phyloP scores from a whole-genome alignment of 2,113 vertebrate species.

The Ascaphus truei region DNA sequence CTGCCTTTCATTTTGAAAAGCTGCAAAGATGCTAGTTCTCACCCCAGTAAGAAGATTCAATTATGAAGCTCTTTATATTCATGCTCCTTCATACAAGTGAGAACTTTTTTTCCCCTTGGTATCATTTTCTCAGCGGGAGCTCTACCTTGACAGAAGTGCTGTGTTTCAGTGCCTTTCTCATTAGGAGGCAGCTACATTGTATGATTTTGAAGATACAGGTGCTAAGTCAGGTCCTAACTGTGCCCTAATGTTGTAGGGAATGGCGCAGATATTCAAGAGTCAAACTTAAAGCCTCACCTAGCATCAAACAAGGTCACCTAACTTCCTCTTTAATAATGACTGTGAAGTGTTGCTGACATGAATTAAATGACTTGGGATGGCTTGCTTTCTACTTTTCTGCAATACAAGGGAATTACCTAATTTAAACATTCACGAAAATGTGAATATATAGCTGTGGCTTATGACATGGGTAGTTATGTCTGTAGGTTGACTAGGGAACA shows the following conservation, averaged over 20 bases:
- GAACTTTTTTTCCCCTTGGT: slow-evolving; percentile 59
- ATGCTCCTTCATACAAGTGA: slow-evolving; percentile 59
- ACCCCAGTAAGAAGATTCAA: slow-evolving; percentile 72
- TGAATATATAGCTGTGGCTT: too few relatives aligned
- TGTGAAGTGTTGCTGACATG: background rate
- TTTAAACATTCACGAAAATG: too few relatives aligned
- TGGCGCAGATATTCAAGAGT: background rate
- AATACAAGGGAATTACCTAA: too few relatives aligned
- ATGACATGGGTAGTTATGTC: too few relatives aligned
- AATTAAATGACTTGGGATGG: background rate
- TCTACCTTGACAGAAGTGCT: slow-evolving; percentile 52
- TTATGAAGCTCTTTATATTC: slow-evolving; percentile 68
- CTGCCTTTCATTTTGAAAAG: slow-evolving; percentile 65
- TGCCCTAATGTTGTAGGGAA: background rate
- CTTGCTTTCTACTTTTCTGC: background rate
- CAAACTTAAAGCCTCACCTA: background rate
- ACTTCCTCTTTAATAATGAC: background rate
- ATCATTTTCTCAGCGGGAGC: slow-evolving; percentile 66
- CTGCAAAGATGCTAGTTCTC: slow-evolving; percentile 63
- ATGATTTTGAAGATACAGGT: slow-evolving; percentile 36
- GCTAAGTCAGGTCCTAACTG: slow-evolving; percentile 26
- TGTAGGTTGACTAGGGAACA: too few relatives aligned
- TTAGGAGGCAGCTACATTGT: slow-evolving; percentile 51
- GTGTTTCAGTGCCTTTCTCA: slow-evolving; percentile 59
- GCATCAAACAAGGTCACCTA: slow-evolving; percentile 14